Evolutionary conservation across 2,797 vertebrate species (phyloP), one percentile per base, ranked within the genome.

Genomic region (Apogon talboti): DNA sequence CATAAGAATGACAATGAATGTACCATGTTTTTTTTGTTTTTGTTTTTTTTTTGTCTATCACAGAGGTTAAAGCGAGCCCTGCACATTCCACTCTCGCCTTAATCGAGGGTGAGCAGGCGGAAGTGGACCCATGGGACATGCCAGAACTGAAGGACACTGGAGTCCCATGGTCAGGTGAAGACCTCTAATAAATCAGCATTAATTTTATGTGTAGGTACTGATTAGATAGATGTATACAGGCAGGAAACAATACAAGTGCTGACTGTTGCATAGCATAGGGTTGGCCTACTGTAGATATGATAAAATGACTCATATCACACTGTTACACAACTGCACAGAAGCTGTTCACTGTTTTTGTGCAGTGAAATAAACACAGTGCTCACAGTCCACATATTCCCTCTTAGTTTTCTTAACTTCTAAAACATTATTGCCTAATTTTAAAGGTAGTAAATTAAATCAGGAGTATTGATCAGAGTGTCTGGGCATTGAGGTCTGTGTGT

Each of bases 51-150:
- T 24, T 67, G 38, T 74, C 16, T 69, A n/a, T 49, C 33, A 8
- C 13, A 91, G 84, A 70, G 41, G 48, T 86, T 12, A 61, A 89
- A 71, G 75, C 78, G 5, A 93, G 90, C 66, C 91, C 91, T 66
- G 89, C 93, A 0, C 88, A 94, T 66, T 98, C 96, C 65, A 95
- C 95, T 1, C 19, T 90, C 54, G 80, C 93, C 30, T 89, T 98
- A 82, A 90, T 96, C 24, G 89, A 94, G 24, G 73, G 54, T 3
- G 83, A 82, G 24, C 72, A 65, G 1, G 64, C 68, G 44, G 76
- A 83, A 0, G 57, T 53, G 2, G 94, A 98, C 72, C 95, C 94
- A 0, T 98, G 97, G 98, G 91, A 95, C 65, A 67, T 96, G 62
- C 94, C 95, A 0, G 94, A 94, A 47, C 87, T 98, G 37, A 89